Base-by-base conservation (phyloP, 2,888 invertebrate genomes). In the Amblyteles armatorius region DNA sequence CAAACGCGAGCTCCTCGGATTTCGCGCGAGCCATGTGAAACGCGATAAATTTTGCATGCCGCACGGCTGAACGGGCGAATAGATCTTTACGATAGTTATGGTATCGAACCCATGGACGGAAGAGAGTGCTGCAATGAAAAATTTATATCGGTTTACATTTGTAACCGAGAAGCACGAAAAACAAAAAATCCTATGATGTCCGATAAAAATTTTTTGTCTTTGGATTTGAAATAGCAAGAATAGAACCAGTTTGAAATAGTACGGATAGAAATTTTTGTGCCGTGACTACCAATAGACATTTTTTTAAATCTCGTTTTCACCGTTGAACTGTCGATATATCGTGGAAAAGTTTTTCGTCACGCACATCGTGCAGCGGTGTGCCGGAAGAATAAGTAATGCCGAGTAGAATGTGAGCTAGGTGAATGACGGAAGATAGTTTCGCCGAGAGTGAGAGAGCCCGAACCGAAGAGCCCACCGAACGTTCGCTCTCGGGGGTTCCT, bases 391-490 rank as follows among this genome's bases (percentile, higher is more conserved):
- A 82, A 84, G 81, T 84, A 71, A 81, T 78, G 67, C 57, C 63
- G 68, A 63, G 76, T 57, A 83, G 79, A 82, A 78, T 84, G 84
- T 83, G 79, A 83, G 84, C 50, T 85, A 77, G 83, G 85, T 81
- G 86, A 88, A 86, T 84, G 87, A 87, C 87, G 84, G 82, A 82
- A 82, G 85, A 87, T 73, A 81, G 86, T 84, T 81, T 40, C 71
- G 74, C 81, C 69, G 78, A 80, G 44, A 40, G 40, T 69, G 68
- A 65, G 80, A 55, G 22, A 55, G 55, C 22, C 65, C n/a, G 82
- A 73, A 33, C 29, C 63, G 29, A 63, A 57, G 57, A 57, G 57
- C 13, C 33, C 40, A 36, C 22, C 68, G 50, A 65, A 55, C 67
- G 44, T 67, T 72, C 67, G 60, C 79, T 82, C 74, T 78, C 79